Evolutionary conservation across 2,888 invertebrate genomes (phyloP).

Genomic region (Drosophila multiciliata): DNA sequence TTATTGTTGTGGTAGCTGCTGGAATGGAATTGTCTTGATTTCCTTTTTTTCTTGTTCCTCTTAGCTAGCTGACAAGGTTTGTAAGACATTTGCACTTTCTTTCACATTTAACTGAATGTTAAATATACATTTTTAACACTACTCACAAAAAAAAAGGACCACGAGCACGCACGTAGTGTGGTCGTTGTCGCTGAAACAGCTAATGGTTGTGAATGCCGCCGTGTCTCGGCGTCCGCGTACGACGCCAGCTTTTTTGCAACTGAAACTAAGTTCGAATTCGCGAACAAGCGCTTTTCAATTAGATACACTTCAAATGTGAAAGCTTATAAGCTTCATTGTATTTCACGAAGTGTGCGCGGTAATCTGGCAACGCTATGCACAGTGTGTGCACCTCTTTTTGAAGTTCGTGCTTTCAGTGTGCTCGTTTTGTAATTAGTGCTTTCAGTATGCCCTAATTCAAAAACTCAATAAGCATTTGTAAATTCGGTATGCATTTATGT

Average conservation of each 20-base stretch:
- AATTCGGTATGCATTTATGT: neutral
- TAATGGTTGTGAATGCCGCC: slow-evolving; percentile 18
- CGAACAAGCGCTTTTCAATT: slow-evolving; percentile 48
- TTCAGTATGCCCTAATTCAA: neutral
- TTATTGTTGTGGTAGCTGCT: slow-evolving; percentile 3
- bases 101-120: slow-evolving; percentile 1
- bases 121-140: slow-evolving; percentile 10
- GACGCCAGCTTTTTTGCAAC: slow-evolving; percentile 59
- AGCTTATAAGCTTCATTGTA: slow-evolving; percentile 38
- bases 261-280: slow-evolving; percentile 59
- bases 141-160: slow-evolving; percentile 39
- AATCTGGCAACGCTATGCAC: slow-evolving; percentile 26
- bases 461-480: neutral
- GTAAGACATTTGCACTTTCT: slow-evolving; percentile 3
- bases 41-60: slow-evolving; percentile 1
- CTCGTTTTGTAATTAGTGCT: neutral
- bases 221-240: slow-evolving; percentile 48
- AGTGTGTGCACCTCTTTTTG: neutral
- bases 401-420: neutral
- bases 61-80: neutral
- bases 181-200: slow-evolving; percentile 18
- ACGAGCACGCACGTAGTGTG: slow-evolving; percentile 44
- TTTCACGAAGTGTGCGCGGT: neutral
- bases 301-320: slow-evolving; percentile 46
- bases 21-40: neutral